Base-by-base conservation (phyloP, 1,140 invertebrate species). In the Drosophila mojavensis region DNA sequence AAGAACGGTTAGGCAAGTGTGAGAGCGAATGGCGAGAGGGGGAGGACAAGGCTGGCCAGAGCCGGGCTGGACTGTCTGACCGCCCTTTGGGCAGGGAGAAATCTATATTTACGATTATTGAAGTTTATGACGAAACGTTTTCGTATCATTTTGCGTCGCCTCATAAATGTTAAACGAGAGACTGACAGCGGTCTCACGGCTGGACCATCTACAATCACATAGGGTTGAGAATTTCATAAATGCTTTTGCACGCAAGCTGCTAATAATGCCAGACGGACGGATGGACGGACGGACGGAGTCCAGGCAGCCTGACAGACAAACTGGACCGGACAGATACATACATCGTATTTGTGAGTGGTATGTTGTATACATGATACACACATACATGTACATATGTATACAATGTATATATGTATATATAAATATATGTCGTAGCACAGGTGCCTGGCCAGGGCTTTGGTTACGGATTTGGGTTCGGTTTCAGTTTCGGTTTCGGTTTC, bases 61-160 rank as follows among this genome's bases (percentile, higher is more conserved):
- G 15, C 15, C n/a, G 43, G 43, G 3, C 15, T 33, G 33, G 33
- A 33, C 33, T 33, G 59, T 9, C 15, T 10, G 36, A 17, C 58
- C 39, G 66, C 60, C 61, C 67, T 59, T 72, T 55, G 69, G 48
- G 55, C 69, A 71, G 58, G 75, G 85, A 89, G 84, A 91, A 91
- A 91, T 91, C 90, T 91, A 91, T 91, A 91, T 91, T 91, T 91
- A 91, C 90, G 90, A 91, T 91, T 91, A 91, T 91, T 91, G 90
- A 91, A 91, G 90, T 91, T 91, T 91, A 91, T 91, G 90, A 91
- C 90, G 90, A 91, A 91, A 91, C 90, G 88, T 91, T 91, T 91
- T 91, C 86, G 90, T 91, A 91, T 91, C 90, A 79, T 91, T 91
- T 88, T 91, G 90, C 78, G 90, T 91, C 86, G 90, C 79, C 85